Evolutionary conservation across 2,797 vertebrate species (phyloP), one percentile per base, ranked within the genome.

Genomic region (Threskiornis aethiopicus): DNA sequence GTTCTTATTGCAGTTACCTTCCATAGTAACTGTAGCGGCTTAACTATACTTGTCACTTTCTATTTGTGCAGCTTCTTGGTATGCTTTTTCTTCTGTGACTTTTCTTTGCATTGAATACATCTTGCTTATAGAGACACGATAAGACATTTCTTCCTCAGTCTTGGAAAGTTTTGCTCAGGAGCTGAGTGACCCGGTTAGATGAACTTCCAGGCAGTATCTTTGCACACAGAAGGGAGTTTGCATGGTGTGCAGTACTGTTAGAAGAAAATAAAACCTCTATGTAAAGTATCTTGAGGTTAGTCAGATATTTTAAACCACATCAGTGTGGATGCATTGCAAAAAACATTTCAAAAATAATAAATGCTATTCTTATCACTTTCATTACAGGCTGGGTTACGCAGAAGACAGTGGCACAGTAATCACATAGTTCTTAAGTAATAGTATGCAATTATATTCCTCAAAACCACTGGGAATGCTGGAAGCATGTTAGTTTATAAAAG

Each of bases 341-440:
- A 90, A 44, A 8, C 7, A 5, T 90, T 86, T 93, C 72, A 61
- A 79, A 82, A 95, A 94, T 65, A 92, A 82, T 82, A 70, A 84
- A 57, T 86, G 89, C 90, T 96, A 55, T 96, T 96, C 91, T 97
- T 84, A 88, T 88, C 90, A 16, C 65, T 96, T 90, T 84, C 89
- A 89, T 96, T 95, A 67, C 70, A 95, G 94, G 39, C 88, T 90
- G 66, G 21, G 69, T 95, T 95, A 80, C 66, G 75, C 85, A 89
- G 93, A 95, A 97, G 87, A 39, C 78, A 83, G 90, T 84, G 72
- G 47, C 61, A 69, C 18, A 21, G 81, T 95, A 84, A 95, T 96
- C 84, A 73, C 70, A 81, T 62, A 94, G 88, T 89, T 95, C 94
- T 93, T 85, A 96, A 95, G 88, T 93, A 95, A 84, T 69, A 93